Evolutionary conservation across 2,113 vertebrate species (phyloP).

Genomic region (Mola mola): DNA sequence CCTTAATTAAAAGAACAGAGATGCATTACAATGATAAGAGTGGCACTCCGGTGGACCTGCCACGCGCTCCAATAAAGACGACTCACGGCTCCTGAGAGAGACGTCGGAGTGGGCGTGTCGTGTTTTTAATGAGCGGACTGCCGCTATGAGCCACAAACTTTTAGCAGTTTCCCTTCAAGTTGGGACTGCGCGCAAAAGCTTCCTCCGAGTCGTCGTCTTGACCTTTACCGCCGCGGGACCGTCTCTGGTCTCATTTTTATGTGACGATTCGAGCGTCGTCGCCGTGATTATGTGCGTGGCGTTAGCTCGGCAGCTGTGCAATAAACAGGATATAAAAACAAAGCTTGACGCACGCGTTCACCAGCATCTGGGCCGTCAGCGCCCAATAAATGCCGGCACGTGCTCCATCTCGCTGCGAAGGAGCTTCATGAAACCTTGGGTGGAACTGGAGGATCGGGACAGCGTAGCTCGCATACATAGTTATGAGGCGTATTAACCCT

Average conservation of each 20-base stretch:
- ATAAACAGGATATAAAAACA: slow-evolving; percentile 80
- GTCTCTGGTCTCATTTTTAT: slow-evolving; percentile 34
- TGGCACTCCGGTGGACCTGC: slow-evolving; percentile 69
- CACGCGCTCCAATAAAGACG: slow-evolving; percentile 61
- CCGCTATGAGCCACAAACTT: slow-evolving; percentile 54
- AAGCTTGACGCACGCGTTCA: slow-evolving; percentile 68
- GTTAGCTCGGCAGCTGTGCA: slow-evolving; percentile 77
- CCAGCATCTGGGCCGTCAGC: slow-evolving; percentile 78
- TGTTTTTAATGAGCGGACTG: slow-evolving; percentile 65
- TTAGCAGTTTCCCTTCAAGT: slow-evolving; percentile 20
- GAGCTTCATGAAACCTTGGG: slow-evolving; percentile 60
- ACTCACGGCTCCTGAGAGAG: slow-evolving; percentile 51
- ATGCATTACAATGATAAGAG: slow-evolving; percentile 85
- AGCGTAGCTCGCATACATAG: slow-evolving; percentile 43
- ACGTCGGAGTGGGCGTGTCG: slow-evolving; percentile 45
- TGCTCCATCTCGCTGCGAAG: slow-evolving; percentile 62
- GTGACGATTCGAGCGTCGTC: slow-evolving; percentile 70
- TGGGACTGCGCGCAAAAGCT: slow-evolving; percentile 12
- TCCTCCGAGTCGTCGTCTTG: slow-evolving; percentile 16
- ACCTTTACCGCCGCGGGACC: slow-evolving; percentile 27
- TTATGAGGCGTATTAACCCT: slow-evolving; percentile 46
- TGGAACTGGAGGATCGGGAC: slow-evolving; percentile 33
- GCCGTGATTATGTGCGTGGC: slow-evolving; percentile 68
- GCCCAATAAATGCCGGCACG: slow-evolving; percentile 74
- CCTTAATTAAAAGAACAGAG: slow-evolving; percentile 88